Base-by-base conservation (phyloP, 92 coral and sea anemone species). In the Heliopora coerulea region DNA sequence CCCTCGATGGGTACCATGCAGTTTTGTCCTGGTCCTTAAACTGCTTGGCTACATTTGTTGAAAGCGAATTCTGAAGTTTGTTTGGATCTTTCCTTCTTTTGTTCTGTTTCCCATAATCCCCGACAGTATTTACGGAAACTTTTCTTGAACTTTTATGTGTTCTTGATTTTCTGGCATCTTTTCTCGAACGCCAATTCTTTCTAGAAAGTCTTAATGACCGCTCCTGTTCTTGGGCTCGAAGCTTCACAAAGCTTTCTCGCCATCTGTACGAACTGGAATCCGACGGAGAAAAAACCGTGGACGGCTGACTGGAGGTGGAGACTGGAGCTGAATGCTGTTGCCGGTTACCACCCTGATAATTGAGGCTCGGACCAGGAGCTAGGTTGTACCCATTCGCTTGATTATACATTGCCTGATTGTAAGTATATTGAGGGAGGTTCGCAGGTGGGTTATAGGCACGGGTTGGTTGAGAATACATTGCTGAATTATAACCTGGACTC, bases 231-330 rank as follows among this genome's bases (percentile, higher is more conserved):
- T 70, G 77, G 19, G 56, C 62, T 20, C 77, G 62, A 8, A 52
- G 63, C 21, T 70, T 50, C 49, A 54, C 63, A 37, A 52, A 70
- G 32, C 63, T 70, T 50, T 70, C 77, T 25, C 77, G 31, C 77
- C 77, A 70, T 31, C 77, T 29, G 37, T 70, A 70, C 31, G 77
- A 70, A 39, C 77, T 70, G 52, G 77, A 70, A 50, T 70, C 77
- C 20, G 3, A 39, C 29, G 77, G 77, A 58, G 62, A 50, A 26
- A 3, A 70, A n/a, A 30, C 50, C 49, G 62, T 31, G 12, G 77
- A 29, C n/a, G 7, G 52, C 14, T 15, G 10, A n/a, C 15, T 46
- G 14, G 52, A 6, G 15, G 52, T 2, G 3, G 14, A 46, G 10
- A 6, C 3, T 6, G 14, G 2, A 4, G 23, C 35, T 15, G 40